Evolutionary conservation across 2,113 vertebrate genomes (phyloP).

Genomic region (Thymallus thymallus): DNA sequence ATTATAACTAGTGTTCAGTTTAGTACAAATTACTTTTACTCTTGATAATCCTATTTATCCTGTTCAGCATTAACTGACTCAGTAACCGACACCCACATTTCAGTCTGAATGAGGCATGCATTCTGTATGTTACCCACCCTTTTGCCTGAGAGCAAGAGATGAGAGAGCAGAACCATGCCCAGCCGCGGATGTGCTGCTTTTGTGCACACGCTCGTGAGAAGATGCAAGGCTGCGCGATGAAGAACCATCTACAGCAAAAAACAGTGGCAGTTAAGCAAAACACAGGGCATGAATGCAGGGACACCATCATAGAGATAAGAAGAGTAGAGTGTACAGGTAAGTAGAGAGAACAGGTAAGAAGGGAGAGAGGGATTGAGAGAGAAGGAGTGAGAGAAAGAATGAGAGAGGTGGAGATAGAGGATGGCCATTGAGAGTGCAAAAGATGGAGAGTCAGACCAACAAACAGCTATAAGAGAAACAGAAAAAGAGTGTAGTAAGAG

Average conservation of each 20-base stretch:
- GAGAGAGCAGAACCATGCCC: slow-evolving; percentile 91
- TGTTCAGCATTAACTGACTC: neutral
- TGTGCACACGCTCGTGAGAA: slow-evolving; percentile 94
- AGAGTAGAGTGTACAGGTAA: slow-evolving; percentile 55
- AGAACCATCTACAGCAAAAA: slow-evolving; percentile 93
- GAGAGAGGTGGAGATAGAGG: neutral
- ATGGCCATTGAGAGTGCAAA: slow-evolving; percentile 1
- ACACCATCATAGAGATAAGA: slow-evolving; percentile 71
- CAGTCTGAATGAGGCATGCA: slow-evolving; percentile 67
- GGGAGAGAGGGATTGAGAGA: slow-evolving; percentile 25
- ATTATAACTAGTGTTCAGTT: neutral
- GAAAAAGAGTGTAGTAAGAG: neutral
- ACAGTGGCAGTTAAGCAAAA: slow-evolving; percentile 92
- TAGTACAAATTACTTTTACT: neutral
- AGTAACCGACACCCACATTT: slow-evolving; percentile 37
- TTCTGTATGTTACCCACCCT: slow-evolving; percentile 89
- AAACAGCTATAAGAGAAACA: slow-evolving; percentile 23
- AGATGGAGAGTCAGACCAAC: slow-evolving; percentile 11
- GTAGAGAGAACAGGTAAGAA: slow-evolving; percentile 37
- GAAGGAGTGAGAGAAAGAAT: slow-evolving; percentile 18
- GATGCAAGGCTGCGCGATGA: slow-evolving; percentile 89
- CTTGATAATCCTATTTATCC: neutral
- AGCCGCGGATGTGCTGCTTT: slow-evolving; percentile 84
- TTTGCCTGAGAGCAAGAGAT: slow-evolving; percentile 93
- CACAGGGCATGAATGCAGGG: slow-evolving; percentile 81